A percentile compares a stretch with the other conserved stretches of the same genome.
Conservation (phyloP, 2,888 invertebrate genomes). For the Scrobipalpa atriplicella region DNA sequence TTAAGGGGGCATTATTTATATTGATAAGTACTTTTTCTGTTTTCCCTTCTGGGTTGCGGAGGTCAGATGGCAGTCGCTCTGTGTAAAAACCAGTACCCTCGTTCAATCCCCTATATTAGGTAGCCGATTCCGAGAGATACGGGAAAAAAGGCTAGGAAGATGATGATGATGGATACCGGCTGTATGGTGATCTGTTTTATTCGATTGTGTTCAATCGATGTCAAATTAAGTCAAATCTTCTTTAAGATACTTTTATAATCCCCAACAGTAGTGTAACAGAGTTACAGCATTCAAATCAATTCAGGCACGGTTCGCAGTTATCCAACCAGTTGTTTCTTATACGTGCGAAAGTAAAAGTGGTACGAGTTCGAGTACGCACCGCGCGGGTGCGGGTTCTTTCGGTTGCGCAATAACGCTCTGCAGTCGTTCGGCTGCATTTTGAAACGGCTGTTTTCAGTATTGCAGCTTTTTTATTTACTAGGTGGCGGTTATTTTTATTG, state of each 20-base stretch:
- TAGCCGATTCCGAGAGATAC: too few species aligned
- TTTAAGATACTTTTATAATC: neutral
- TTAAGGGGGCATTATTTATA: neutral
- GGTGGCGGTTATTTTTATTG: too few species aligned
- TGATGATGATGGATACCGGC: too few species aligned
- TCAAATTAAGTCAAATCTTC: too few species aligned
- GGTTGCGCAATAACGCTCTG: conserved; percentile 25
- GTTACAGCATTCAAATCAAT: conserved; percentile 32
- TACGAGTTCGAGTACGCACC: conserved; percentile 37
- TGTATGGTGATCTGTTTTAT: too few species aligned
- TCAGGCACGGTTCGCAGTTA: conserved; percentile 38
- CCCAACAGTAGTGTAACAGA: conserved; percentile 17
- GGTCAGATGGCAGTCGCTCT: too few species aligned
- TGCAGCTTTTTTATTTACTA: too few species aligned
- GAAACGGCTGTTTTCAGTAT: neutral
- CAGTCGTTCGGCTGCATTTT: conserved; percentile 3
- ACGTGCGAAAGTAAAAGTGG: conserved; percentile 58
- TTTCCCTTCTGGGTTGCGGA: too few species aligned
- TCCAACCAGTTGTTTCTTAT: conserved; percentile 42
- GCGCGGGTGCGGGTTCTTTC: conserved; percentile 31
- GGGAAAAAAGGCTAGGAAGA: too few species aligned
- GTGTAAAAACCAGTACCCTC: too few species aligned
- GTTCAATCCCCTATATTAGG: too few species aligned
- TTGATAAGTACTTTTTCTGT: neutral
- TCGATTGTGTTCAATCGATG: too few species aligned